Percentiles rank a stretch among this genome's conserved stretches.
Conservation (phyloP, 2,113 vertebrate species). For the Gyps fulvus region DNA sequence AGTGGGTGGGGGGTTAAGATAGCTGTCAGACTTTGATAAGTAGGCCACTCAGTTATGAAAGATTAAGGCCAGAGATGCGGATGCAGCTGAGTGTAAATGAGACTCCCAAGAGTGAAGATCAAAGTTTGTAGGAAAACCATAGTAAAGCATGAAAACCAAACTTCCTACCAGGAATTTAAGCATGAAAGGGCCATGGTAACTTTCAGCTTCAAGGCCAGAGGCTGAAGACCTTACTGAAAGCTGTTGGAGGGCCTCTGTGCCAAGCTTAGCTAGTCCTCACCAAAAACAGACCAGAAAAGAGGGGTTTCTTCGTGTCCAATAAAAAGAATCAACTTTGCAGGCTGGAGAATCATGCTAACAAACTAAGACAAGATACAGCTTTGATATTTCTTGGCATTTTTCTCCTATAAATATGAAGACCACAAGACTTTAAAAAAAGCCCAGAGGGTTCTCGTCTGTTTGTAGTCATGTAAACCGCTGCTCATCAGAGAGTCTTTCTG, state of each 20-base stretch:
- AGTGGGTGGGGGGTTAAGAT: conserved; percentile 36
- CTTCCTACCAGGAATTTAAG: conserved; percentile 24
- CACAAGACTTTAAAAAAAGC: conserved; percentile 8
- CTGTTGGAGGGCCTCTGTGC: neutral
- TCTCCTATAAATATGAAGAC: conserved; percentile 32
- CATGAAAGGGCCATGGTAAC: neutral
- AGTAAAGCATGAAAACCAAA: conserved; percentile 33
- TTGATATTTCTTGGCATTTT: conserved; percentile 54
- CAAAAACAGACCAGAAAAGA: neutral
- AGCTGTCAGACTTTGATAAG: conserved; percentile 40
- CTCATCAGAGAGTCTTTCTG: conserved; percentile 26
- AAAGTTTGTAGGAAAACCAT: conserved; percentile 32
- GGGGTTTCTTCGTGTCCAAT: neutral
- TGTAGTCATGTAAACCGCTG: conserved; percentile 36
- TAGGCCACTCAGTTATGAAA: conserved; percentile 34
- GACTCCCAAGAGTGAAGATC: conserved; percentile 45
- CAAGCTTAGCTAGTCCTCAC: neutral
- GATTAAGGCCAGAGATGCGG: conserved; percentile 29
- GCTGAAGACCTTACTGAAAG: neutral
- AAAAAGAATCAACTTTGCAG: neutral
- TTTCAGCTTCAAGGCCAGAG: neutral
- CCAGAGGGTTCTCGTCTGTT: conserved; percentile 31
- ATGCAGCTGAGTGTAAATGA: conserved; percentile 46
- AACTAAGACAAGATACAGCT: conserved; percentile 25
- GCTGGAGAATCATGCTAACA: neutral